Base-by-base conservation (phyloP, 1,140 invertebrate genomes). In the Metopolophium dirhodum region DNA sequence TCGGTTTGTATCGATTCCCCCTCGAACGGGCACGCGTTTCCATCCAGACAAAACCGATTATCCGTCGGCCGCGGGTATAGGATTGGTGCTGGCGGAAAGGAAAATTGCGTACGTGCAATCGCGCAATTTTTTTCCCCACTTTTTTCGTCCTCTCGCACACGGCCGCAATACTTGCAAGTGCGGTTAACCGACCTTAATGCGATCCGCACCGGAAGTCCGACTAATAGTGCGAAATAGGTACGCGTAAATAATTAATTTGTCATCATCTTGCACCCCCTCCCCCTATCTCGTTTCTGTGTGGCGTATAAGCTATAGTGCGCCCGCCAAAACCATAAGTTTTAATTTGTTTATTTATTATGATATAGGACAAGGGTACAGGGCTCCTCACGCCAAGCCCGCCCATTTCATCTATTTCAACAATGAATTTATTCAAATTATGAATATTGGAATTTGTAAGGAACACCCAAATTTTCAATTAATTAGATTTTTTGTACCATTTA, bases 201-300 rank as follows among this genome's bases (percentile, higher is more conserved):
- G 61, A 77, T 77, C 14, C 61, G 11, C 35, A 37, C 82, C 22
- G 23, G 23, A 45, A 9, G 9, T 41, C 41, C n/a, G 14, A n/a
- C 61, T 77, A 77, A 77, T 77, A n/a, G 30, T 9, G 4, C n/a
- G 14, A n/a, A 77, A 77, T 77, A n/a, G n/a, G 61, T n/a, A n/a
- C 61, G 2, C 41, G 37, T 85, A 85, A 85, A 85, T 85, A 85
- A 45, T 85, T 85, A 85, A 85, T 85, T 85, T 41, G 37, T 85
- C 83, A 85, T 85, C 23, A 85, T 85, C 23, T 85, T 85, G 22
- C 0, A 2, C 4, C 37, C 83, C 8, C 22, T 26, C 30, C 3
- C 61, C 30, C 18, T 7, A 7, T 83, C 35, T 41, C 37, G 61
- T 77, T n/a, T 18, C 14, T 26, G 23, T 26, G 23, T 57, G 8